phyloP scores from a whole-genome alignment of 2,888 invertebrate genomes.

The Sarcophaga subvicina region DNA sequence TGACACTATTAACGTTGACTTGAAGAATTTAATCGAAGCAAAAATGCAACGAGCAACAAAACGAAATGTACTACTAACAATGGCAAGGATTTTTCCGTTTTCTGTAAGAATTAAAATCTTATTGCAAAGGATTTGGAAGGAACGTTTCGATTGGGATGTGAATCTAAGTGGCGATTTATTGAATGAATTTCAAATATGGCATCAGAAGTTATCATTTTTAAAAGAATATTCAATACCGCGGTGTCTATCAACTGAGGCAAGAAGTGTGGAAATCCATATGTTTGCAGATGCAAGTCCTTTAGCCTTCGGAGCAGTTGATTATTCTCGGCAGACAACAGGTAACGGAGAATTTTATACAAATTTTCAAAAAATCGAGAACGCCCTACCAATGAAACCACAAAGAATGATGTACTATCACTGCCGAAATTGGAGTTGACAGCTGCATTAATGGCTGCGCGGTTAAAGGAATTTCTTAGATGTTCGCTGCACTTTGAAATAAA shows the following conservation, averaged over 20 bases:
- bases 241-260: constrained; percentile 29
- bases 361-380: too few species aligned
- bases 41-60: constrained; percentile 48
- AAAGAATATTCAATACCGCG: constrained; percentile 35
- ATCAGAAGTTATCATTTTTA: constrained; percentile 26
- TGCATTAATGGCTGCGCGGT: constrained; percentile 52
- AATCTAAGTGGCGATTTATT: constrained; percentile 31
- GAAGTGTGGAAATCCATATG: constrained; percentile 48
- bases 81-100: constrained; percentile 58
- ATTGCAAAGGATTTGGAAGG: constrained; percentile 52
- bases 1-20: too few species aligned
- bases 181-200: constrained; percentile 15
- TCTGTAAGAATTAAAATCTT: constrained; percentile 61
- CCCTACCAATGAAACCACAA: too few species aligned
- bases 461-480: constrained; percentile 29
- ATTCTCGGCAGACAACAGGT: too few species aligned
- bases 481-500: constrained; percentile 49
- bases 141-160: constrained; percentile 46
- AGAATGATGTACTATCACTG: too few species aligned
- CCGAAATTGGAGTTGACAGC: constrained; percentile 49
- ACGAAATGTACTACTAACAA: constrained; percentile 55
- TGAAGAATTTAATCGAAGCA: too few species aligned
- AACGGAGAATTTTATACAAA: constrained; percentile 20
- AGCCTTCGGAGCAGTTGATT: too few species aligned
- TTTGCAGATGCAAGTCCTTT: constrained; percentile 63